Evolutionary conservation across 2,113 vertebrate genomes (phyloP).

Genomic region (Hemiprocne comata): DNA sequence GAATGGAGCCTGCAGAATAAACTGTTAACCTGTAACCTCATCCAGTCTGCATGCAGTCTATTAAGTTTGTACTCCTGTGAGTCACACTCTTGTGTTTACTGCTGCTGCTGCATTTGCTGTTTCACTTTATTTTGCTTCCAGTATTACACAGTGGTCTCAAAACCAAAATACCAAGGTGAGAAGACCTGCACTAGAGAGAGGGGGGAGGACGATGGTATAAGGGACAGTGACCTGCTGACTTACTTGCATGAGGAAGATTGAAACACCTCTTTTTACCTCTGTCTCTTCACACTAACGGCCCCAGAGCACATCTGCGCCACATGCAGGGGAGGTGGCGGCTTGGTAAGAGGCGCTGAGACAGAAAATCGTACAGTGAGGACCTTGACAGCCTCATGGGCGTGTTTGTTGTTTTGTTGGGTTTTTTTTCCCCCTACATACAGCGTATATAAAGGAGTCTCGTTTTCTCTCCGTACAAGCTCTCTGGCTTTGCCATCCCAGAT

Average conservation of each 20-base stretch:
- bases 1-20: conserved; percentile 52
- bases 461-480: conserved; percentile 7
- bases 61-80: conserved; percentile 30
- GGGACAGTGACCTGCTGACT: conserved; percentile 29
- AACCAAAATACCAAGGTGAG: neutral
- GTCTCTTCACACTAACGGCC: conserved; percentile 41
- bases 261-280: conserved; percentile 10
- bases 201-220: neutral
- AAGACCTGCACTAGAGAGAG: neutral
- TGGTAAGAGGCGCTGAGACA: conserved; percentile 43
- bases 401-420: neutral
- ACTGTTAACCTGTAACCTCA: conserved; percentile 70
- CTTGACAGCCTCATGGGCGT: conserved; percentile 66
- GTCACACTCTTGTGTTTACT: conserved; percentile 10
- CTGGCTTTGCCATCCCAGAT: conserved; percentile 31
- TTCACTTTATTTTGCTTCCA: conserved; percentile 24
- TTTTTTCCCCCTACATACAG: neutral
- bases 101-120: neutral
- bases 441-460: conserved; percentile 33
- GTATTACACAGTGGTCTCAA: neutral
- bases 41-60: neutral
- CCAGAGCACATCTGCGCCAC: conserved; percentile 76
- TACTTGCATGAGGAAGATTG: conserved; percentile 59
- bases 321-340: conserved; percentile 37
- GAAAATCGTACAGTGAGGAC: conserved; percentile 71